A percentile compares a stretch with the other conserved stretches of the same genome.
Evolutionary conservation across 2,797 vertebrate genomes (phyloP).

Genomic region (Neosilurus hyrtlii): DNA sequence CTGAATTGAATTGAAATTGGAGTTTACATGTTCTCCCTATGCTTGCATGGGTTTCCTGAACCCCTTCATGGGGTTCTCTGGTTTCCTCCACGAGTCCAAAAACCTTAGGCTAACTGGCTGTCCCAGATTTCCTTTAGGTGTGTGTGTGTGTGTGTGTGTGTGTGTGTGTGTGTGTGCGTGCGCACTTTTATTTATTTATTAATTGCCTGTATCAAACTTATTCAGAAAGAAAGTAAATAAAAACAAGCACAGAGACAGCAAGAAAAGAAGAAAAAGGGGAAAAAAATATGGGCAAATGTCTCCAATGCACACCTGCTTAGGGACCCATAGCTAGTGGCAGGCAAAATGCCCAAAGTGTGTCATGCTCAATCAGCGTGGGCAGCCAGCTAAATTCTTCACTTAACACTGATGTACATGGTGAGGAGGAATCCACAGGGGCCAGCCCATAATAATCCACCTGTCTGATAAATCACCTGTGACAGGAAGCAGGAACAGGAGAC

Average conservation of each 20-base stretch:
- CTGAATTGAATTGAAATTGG: too few relatives aligned
- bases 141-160: too few relatives aligned
- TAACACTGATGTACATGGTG: slow-evolving; percentile 64
- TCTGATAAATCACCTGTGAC: slow-evolving; percentile 77
- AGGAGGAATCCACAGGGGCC: slow-evolving; percentile 63
- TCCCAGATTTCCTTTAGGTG: too few relatives aligned
- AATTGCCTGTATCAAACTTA: not conserved
- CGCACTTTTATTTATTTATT: not conserved
- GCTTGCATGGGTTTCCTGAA: too few relatives aligned
- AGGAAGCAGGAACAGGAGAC: slow-evolving; percentile 66
- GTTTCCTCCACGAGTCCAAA: too few relatives aligned
- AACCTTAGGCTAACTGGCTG: too few relatives aligned
- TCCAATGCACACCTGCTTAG: slow-evolving; percentile 56
- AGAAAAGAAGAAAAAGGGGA: not conserved
- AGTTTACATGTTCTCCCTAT: too few relatives aligned
- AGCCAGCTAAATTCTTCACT: slow-evolving; percentile 68
- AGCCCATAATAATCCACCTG: slow-evolving; percentile 74
- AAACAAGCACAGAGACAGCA: not conserved
- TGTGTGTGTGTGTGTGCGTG: too few relatives aligned
- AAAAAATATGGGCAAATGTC: not conserved
- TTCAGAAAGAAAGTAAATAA: not conserved
- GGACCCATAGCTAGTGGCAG: slow-evolving; percentile 62
- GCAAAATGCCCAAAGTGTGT: slow-evolving; percentile 72
- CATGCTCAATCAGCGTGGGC: slow-evolving; percentile 67
- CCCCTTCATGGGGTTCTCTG: too few relatives aligned